phyloP scores from a whole-genome alignment of 1,140 invertebrate species.

The Helicoverpa zea region DNA sequence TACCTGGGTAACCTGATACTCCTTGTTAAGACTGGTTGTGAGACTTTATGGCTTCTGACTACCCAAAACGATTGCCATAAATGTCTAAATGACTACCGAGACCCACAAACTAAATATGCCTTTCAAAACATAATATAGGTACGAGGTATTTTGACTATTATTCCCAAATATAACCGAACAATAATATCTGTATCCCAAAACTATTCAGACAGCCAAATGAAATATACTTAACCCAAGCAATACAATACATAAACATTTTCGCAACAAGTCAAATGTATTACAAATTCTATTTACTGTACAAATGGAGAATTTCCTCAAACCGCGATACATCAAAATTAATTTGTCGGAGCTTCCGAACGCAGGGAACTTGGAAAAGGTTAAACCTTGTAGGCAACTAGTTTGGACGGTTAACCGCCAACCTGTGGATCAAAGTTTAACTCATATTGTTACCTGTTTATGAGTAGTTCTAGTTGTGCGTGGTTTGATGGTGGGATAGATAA shows the following conservation, averaged over 20 bases:
- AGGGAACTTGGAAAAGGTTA: constrained; percentile 24
- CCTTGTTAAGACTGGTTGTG: too few species aligned
- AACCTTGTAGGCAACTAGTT: constrained; percentile 24
- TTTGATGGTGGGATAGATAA: constrained; percentile 5
- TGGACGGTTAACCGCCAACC: constrained; percentile 33
- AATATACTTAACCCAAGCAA: neutral
- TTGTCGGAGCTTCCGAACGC: constrained; percentile 1
- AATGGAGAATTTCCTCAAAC: neutral
- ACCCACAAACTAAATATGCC: too few species aligned
- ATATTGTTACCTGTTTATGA: constrained; percentile 33
- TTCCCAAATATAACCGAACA: too few species aligned
- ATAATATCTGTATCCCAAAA: too few species aligned
- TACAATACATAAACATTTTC: neutral
- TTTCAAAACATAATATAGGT: too few species aligned
- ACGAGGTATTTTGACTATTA: too few species aligned
- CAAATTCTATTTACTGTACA: constrained; percentile 9
- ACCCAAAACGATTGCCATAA: too few species aligned
- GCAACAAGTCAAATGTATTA: neutral
- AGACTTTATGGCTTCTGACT: too few species aligned
- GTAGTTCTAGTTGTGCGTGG: neutral
- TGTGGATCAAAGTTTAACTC: constrained; percentile 31
- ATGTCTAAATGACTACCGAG: too few species aligned
- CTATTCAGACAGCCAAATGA: neutral
- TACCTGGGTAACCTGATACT: too few species aligned
- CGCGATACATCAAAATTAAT: constrained; percentile 35